phyloP scores from a whole-genome alignment of 1,140 invertebrate genomes.

The Dufourea novaeangliae region DNA sequence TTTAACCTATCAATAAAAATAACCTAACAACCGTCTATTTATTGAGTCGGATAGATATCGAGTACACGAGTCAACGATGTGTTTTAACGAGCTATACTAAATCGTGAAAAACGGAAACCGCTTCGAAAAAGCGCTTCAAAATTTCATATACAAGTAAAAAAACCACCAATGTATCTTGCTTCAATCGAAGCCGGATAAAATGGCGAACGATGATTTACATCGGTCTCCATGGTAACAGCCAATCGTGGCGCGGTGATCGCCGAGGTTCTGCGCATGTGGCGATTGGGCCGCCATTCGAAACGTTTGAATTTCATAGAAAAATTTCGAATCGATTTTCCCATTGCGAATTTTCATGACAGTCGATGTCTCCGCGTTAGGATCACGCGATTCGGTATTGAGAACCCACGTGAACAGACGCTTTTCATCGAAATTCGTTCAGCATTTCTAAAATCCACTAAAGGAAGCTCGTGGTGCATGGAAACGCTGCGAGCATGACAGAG shows the following conservation, averaged over 20 bases:
- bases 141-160: not conserved
- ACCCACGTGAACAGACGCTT: fast-evolving
- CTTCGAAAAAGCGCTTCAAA: not conserved
- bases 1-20: slow-evolving; percentile 45
- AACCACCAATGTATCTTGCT: not conserved
- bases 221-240: slow-evolving; percentile 51
- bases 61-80: not conserved
- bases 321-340: not conserved
- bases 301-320: not conserved
- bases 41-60: not conserved
- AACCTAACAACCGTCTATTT: too few relatives aligned
- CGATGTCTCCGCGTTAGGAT: not conserved
- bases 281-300: slow-evolving; percentile 33
- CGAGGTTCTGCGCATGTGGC: not conserved
- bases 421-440: not conserved
- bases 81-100: not conserved
- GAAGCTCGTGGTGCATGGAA: not conserved
- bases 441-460: not conserved
- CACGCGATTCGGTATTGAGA: not conserved
- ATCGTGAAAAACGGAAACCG: too few relatives aligned
- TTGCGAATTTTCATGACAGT: slow-evolving; percentile 18
- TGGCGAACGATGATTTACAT: slow-evolving; percentile 42
- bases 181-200: slow-evolving; percentile 34
- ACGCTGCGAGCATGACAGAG: slow-evolving; percentile 17
- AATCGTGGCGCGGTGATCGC: slow-evolving; percentile 12